A percentile compares a stretch with the other conserved stretches of the same genome.
Conservation (phyloP, 1,140 invertebrate genomes). For the Dufourea novaeangliae region DNA sequence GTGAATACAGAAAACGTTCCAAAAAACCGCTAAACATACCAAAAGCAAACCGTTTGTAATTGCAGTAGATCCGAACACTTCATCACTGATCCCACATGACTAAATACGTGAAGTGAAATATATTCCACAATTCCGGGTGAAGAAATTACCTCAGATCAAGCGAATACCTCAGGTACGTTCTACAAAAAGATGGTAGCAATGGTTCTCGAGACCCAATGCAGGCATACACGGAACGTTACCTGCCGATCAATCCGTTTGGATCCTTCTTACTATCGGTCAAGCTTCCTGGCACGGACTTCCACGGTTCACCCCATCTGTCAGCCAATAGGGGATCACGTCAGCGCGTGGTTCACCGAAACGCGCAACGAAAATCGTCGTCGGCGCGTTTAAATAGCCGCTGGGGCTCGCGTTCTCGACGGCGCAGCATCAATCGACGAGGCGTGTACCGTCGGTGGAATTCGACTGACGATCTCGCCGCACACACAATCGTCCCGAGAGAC, state of each 20-base stretch:
- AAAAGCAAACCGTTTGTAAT: no score
- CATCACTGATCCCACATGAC: no score
- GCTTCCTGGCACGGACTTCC: neutral
- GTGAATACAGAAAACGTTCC: no score
- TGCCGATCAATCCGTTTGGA: slow-evolving; percentile 5
- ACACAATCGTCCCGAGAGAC: slow-evolving; percentile 40
- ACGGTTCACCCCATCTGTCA: slow-evolving; percentile 26
- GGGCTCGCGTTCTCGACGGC: slow-evolving; percentile 20
- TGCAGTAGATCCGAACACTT: no score
- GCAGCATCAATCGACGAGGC: slow-evolving; percentile 46
- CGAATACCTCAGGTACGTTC: no score
- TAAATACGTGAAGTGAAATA: no score
- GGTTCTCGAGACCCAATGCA: no score
- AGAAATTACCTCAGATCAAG: no score
- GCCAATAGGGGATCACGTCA: neutral
- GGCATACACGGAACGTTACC: no score
- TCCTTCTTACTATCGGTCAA: neutral
- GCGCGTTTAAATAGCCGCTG: slow-evolving; percentile 28
- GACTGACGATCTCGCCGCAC: slow-evolving; percentile 43
- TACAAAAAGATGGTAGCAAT: no score
- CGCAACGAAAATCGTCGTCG: neutral
- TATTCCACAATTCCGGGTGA: no score
- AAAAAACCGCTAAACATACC: no score
- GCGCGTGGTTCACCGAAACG: neutral
- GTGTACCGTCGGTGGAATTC: slow-evolving; percentile 47